Base-by-base conservation (phyloP, 2,888 invertebrate genomes). In the Drosophila histrio region DNA sequence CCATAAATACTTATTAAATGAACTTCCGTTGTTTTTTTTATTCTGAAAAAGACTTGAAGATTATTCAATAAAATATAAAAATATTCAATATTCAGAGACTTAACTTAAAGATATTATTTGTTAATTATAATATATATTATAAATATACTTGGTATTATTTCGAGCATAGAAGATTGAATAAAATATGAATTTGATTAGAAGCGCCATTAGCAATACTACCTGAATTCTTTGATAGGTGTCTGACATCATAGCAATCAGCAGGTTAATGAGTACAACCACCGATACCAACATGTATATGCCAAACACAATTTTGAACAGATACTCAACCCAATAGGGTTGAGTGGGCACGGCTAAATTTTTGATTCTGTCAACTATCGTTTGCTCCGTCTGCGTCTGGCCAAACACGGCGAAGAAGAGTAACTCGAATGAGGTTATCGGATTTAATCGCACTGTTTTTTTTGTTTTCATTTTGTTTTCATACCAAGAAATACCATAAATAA, bases 231-330 rank as follows among this genome's bases (percentile, higher is more conserved):
- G 99, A 93, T 99, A 99, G 69, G 99, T 99, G 94, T 99, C 99
- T 91, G 99, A 98, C 99, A 99, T 99, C 99, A 99, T 99, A 94
- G 99, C 99, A 94, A 99, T 99, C 92, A 99, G 96, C 82, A 99
- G 95, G 93, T 99, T 99, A 93, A 99, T 99, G 88, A 99, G 95
- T 89, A 99, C 99, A 91, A 99, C 97, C 90, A 99, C 97, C 76
- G 99, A 98, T 89, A 99, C 98, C 95, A 99, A 94, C 97, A 99
- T 97, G 94, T 99, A 99, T 91, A 98, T 95, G 87, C 96, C 97
- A 92, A 96, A 96, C 83, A 96, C 95, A 91, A 96, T 94, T 94
- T 96, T 97, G 94, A 96, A 97, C 89, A 97, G 94, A 90, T 95
- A 95, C 91, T 95, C 95, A 66, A 97, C 97, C 97, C 97, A 97